Percentiles rank a stretch among this genome's conserved stretches.
Conservation (phyloP, 2,113 vertebrate genomes). For the Aspidoscelis tigris region DNA sequence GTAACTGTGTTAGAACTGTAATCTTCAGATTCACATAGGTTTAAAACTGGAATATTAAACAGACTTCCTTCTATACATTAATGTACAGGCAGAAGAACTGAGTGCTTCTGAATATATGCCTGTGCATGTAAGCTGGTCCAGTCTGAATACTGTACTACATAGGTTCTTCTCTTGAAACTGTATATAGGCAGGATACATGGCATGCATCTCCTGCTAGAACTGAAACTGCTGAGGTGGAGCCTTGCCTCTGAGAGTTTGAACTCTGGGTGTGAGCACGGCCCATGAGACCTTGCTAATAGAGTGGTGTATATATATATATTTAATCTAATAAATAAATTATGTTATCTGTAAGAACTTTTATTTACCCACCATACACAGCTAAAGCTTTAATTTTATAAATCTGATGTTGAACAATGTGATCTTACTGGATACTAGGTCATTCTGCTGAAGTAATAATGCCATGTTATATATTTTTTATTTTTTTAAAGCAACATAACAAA, state of each 20-base stretch:
- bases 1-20: not conserved
- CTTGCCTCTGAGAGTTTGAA: no score
- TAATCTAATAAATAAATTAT: not conserved
- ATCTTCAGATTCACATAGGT: not conserved
- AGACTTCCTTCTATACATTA: not conserved
- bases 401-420: not conserved
- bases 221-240: no score
- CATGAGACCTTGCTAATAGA: no score
- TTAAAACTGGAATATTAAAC: not conserved
- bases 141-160: no score
- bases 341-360: not conserved
- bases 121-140: not conserved
- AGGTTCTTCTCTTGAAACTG: not conserved
- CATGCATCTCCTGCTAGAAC: no score
- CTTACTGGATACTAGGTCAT: not conserved
- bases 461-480: no score
- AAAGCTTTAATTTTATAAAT: not conserved
- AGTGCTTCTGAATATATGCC: not conserved
- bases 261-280: no score
- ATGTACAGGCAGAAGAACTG: no score
- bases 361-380: not conserved
- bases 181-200: no score
- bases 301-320: no score
- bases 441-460: no score
- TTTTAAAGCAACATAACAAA: no score